A percentile compares a stretch with the other conserved stretches of the same genome.
Evolutionary conservation across 2,888 invertebrate species (phyloP).

Genomic region (Galerucella pusilla): DNA sequence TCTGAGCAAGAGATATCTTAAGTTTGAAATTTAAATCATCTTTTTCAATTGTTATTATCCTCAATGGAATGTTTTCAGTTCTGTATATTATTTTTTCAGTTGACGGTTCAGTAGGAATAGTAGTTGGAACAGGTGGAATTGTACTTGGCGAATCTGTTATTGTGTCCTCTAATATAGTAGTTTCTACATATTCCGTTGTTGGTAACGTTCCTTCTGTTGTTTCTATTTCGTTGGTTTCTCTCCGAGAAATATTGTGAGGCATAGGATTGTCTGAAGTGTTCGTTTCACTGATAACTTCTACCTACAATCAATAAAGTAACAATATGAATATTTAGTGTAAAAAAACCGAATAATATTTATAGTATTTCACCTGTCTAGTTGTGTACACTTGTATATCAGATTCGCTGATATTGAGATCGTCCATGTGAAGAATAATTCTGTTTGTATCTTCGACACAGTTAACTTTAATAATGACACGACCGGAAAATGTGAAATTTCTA

Average conservation of each 20-base stretch:
- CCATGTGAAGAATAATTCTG: conserved; percentile 58
- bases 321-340: background rate
- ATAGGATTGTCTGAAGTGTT: conserved; percentile 17
- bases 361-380: conserved; percentile 40
- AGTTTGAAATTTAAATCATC: conserved; percentile 63
- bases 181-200: background rate
- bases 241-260: conserved; percentile 34
- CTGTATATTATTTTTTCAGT: conserved; percentile 40
- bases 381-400: conserved; percentile 53
- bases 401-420: conserved; percentile 55
- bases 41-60: conserved; percentile 58
- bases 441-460: conserved; percentile 56
- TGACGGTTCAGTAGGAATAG: conserved; percentile 28
- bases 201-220: conserved; percentile 22
- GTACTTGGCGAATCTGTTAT: background rate
- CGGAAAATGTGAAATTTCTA: conserved; percentile 60
- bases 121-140: conserved; percentile 9
- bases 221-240: conserved; percentile 36
- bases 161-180: conserved; percentile 1
- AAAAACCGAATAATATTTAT: background rate
- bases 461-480: conserved; percentile 58
- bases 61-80: conserved; percentile 41
- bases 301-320: conserved; percentile 8
- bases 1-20: conserved; percentile 61
- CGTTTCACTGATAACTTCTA: conserved; percentile 36